Conservation (phyloP, 1,140 invertebrate species). For the Brachionus rotundiformis region DNA sequence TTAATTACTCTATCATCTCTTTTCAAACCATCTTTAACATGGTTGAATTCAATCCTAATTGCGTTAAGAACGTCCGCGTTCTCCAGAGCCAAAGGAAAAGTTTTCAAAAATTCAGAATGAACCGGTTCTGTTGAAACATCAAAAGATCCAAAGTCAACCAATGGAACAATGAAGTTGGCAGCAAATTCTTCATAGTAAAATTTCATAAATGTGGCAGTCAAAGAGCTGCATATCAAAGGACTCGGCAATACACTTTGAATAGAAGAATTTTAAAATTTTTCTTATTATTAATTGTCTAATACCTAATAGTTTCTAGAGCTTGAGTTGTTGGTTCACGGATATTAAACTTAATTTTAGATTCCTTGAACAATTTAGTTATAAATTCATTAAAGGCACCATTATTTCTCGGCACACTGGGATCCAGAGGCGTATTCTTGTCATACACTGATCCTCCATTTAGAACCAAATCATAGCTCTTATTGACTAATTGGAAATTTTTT, state of each 20-base stretch:
- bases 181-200: conserved; percentile 40
- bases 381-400: conserved; percentile 30
- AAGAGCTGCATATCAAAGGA: conserved; percentile 26
- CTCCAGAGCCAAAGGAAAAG: not conserved
- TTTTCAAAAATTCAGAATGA: conserved; percentile 32
- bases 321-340: conserved; percentile 11
- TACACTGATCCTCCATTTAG: conserved; percentile 40
- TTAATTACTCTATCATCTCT: conserved; percentile 39
- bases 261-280: too few species aligned
- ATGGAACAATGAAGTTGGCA: not conserved
- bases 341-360: conserved; percentile 42
- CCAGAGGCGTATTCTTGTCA: conserved; percentile 43
- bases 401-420: conserved; percentile 36
- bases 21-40: conserved; percentile 10
- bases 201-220: conserved; percentile 40
- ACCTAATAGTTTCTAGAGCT: conserved; percentile 12
- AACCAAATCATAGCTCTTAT: conserved; percentile 43
- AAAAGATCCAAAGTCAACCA: conserved; percentile 40
- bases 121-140: conserved; percentile 40
- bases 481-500: not conserved
- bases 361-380: conserved; percentile 41
- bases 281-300: too few species aligned
- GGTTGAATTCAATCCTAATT: not conserved
- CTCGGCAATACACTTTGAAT: conserved; percentile 21
- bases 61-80: conserved; percentile 28